These are phyloP conservation scores for Cossypha dichroa DNA, from an alignment of 2,797 vertebrate genomes.

Conservation along the genomic window DNA sequence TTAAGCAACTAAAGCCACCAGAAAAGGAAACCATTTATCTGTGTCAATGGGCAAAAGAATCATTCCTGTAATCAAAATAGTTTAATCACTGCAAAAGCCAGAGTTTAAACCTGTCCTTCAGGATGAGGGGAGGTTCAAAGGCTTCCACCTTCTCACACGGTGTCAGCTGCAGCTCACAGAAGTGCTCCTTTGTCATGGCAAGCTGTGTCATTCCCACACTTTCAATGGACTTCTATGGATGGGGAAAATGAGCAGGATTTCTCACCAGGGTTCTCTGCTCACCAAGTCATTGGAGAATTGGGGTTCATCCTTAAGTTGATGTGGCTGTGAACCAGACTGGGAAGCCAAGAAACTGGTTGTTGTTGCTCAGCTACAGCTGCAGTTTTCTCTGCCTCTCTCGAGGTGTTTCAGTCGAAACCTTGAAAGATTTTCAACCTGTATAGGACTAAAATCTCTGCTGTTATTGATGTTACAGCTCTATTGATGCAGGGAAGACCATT, in stretches of 20 bases:
- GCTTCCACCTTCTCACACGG: accelerated
- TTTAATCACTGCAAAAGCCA: neutral
- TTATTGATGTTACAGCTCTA: neutral
- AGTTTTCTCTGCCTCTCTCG: neutral
- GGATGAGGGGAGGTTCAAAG: neutral
- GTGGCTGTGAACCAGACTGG: neutral
- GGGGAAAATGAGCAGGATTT: neutral
- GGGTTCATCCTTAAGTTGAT: neutral
- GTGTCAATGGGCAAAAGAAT: neutral
- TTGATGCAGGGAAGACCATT: neutral
- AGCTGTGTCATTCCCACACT: neutral
- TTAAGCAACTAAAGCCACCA: neutral
- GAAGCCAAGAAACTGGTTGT: neutral
- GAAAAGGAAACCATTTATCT: neutral
- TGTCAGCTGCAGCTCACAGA: neutral
- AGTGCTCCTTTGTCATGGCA: neutral
- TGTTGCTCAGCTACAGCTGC: neutral
- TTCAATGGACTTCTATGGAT: accelerated
- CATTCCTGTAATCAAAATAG: neutral
- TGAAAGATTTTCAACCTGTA: neutral
- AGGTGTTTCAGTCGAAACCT: neutral
- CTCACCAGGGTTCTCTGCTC: neutral
- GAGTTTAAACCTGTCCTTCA: neutral
- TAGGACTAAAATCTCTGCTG: neutral
- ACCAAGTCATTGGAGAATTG: neutral